phyloP scores from a whole-genome alignment of 2,113 vertebrate genomes.

The Bos javanicus region DNA sequence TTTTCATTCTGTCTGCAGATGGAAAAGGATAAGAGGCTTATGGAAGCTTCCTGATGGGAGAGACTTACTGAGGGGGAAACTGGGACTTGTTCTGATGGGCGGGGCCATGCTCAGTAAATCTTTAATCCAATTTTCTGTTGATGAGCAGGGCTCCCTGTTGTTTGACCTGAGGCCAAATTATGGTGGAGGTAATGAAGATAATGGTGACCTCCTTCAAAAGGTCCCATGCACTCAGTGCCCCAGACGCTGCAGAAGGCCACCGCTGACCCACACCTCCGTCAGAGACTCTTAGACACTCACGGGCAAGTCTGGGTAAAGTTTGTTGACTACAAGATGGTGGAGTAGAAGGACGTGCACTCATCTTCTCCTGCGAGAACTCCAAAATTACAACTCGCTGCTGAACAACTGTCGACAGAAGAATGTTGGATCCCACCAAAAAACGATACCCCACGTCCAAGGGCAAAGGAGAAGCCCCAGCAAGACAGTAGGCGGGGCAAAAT shows the following conservation, averaged over 20 bases:
- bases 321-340: not conserved
- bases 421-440: not conserved
- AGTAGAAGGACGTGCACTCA: not conserved
- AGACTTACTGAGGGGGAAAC: not conserved
- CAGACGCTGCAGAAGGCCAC: not conserved
- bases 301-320: not conserved
- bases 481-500: not conserved
- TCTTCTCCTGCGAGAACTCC: not conserved
- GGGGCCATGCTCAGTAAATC: not conserved
- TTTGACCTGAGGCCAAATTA: not conserved
- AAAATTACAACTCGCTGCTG: not conserved
- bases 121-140: not conserved
- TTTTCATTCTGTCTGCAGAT: not conserved
- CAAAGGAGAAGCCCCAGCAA: not conserved
- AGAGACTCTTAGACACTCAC: not conserved
- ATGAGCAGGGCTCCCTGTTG: not conserved
- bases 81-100: not conserved
- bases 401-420: not conserved
- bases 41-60: not conserved
- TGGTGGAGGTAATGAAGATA: not conserved
- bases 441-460: not conserved
- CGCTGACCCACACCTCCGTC: accelerated
- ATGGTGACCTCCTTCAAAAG: not conserved
- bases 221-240: not conserved
- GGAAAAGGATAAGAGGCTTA: not conserved